Evolutionary conservation across 2,888 invertebrate species (phyloP).

Genomic region (Sthenelais limicola): DNA sequence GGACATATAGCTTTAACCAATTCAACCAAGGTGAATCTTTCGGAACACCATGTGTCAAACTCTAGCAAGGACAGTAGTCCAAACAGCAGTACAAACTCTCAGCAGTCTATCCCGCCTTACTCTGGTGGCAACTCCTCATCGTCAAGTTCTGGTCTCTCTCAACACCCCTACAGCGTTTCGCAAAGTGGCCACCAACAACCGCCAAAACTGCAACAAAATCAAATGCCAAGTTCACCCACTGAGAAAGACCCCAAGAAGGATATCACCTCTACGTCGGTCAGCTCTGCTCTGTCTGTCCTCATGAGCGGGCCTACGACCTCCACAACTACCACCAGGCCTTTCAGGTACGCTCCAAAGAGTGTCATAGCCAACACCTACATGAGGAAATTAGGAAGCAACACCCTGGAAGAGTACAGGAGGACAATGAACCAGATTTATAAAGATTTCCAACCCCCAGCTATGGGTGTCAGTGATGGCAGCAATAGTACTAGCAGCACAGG

Average conservation of each 20-base stretch:
- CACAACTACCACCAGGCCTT: constrained; percentile 35
- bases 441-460: constrained; percentile 5
- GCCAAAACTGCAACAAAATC: too few species aligned
- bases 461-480: background rate
- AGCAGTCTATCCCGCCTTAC: background rate
- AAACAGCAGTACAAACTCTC: too few species aligned
- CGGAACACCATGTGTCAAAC: constrained; percentile 26
- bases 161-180: constrained; percentile 1
- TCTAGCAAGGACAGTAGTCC: constrained; percentile 1
- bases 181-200: too few species aligned
- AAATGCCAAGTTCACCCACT: background rate
- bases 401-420: constrained; percentile 65
- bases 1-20: constrained; percentile 27
- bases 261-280: constrained; percentile 40
- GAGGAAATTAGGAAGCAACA: constrained; percentile 59
- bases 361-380: constrained; percentile 71
- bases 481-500: background rate
- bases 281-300: constrained; percentile 47
- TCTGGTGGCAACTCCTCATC: background rate
- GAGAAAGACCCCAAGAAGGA: constrained; percentile 22
- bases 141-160: background rate
- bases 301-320: constrained; percentile 32
- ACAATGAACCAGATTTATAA: constrained; percentile 61
- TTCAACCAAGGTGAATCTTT: constrained; percentile 42
- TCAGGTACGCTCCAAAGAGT: constrained; percentile 68